phyloP scores from a whole-genome alignment of 1,140 invertebrate genomes.

The Panagrolaimus sp. region DNA sequence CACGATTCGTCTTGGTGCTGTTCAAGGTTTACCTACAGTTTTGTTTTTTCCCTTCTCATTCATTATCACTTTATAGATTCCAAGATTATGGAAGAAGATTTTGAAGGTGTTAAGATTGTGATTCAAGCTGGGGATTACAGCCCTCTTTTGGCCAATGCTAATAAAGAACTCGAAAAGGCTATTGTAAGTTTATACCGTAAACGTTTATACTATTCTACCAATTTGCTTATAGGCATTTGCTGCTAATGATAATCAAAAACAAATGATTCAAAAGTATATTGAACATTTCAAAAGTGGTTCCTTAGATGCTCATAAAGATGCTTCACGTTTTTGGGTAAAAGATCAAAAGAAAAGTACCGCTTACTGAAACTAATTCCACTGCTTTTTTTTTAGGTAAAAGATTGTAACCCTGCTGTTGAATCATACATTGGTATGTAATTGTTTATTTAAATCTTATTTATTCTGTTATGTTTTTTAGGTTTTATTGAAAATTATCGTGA shows the following conservation, averaged over 20 bases:
- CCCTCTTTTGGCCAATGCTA: background rate
- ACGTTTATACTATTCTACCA: background rate
- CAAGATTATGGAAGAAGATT: background rate
- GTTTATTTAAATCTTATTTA: too few species aligned
- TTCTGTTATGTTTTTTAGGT: constrained; percentile 59
- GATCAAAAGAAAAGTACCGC: too few species aligned
- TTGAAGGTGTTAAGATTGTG: background rate
- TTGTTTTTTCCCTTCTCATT: background rate
- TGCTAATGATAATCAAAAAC: constrained; percentile 73
- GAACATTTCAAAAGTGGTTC: constrained; percentile 77
- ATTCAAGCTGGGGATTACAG: background rate
- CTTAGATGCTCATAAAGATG: constrained; percentile 82
- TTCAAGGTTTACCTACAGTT: constrained; percentile 1
- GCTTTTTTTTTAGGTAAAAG: constrained; percentile 84
- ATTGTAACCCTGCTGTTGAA: constrained; percentile 80
- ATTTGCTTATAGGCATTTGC: constrained; percentile 63
- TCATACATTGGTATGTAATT: constrained; percentile 70
- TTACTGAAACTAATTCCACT: too few species aligned
- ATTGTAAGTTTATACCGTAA: constrained; percentile 13
- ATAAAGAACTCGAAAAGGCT: background rate
- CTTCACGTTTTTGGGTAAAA: constrained; percentile 81
- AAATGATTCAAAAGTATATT: constrained; percentile 81
- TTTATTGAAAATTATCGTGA: constrained; percentile 92
- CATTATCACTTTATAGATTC: background rate
- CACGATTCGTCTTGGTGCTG: constrained; percentile 16